phyloP scores from a whole-genome alignment of 1,140 invertebrate species.

The Mamestra configurata region DNA sequence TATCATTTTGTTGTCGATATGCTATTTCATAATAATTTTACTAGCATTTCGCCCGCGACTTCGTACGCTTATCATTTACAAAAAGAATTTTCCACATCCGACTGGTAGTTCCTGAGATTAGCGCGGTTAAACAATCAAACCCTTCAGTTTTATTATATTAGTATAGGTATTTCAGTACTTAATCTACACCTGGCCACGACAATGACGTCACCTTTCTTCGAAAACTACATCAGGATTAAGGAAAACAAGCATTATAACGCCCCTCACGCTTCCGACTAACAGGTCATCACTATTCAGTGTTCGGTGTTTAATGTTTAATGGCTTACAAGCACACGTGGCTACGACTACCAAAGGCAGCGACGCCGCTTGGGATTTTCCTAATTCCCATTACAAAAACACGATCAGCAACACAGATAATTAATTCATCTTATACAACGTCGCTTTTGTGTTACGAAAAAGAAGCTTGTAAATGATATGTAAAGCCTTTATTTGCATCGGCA shows the following conservation, averaged over 20 bases:
- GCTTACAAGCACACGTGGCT: slow-evolving; percentile 23
- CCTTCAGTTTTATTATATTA: slow-evolving; percentile 8
- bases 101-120: too few species aligned
- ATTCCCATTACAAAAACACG: background rate
- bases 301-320: slow-evolving; percentile 18
- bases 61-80: too few species aligned
- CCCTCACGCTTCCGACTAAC: slow-evolving; percentile 7
- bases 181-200: background rate
- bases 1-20: background rate
- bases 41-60: too few species aligned
- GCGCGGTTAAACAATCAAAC: too few species aligned
- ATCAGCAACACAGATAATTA: slow-evolving; percentile 15
- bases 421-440: slow-evolving; percentile 15
- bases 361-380: slow-evolving; percentile 40
- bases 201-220: slow-evolving; percentile 4
- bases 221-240: background rate
- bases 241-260: slow-evolving; percentile 24
- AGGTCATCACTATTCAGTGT: slow-evolving; percentile 18
- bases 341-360: background rate
- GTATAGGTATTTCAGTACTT: background rate
- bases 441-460: background rate
- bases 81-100: too few species aligned
- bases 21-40: background rate
- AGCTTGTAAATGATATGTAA: slow-evolving; percentile 9
- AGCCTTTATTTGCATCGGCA: slow-evolving; percentile 13